phyloP scores from a whole-genome alignment of 2,888 invertebrate genomes.

The Drosophila koepferae region DNA sequence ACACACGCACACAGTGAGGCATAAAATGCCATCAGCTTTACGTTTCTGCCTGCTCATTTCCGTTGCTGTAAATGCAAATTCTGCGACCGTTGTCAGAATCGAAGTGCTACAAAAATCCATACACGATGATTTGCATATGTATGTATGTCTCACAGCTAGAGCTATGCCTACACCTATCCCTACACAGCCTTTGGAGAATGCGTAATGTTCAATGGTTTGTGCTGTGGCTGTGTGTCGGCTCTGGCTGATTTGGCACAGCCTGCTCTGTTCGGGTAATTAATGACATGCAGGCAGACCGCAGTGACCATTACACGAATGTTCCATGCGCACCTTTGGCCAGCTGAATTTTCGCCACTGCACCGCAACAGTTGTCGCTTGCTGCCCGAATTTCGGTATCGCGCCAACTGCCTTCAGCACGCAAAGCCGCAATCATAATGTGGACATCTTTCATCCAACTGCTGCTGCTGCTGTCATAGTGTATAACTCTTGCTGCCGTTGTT shows the following conservation, averaged over 20 bases:
- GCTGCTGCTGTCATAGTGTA: constrained; percentile 18
- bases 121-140: constrained; percentile 46
- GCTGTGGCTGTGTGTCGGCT: constrained; percentile 60
- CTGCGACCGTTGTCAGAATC: constrained; percentile 51
- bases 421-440: constrained; percentile 67
- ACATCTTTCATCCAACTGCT: constrained; percentile 35
- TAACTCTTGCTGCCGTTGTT: constrained; percentile 18
- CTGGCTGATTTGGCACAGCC: constrained; percentile 56
- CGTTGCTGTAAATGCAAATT: constrained; percentile 52
- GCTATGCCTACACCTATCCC: background rate
- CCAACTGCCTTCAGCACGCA: constrained; percentile 58
- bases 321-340: constrained; percentile 26
- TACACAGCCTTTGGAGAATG: constrained; percentile 23
- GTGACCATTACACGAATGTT: constrained; percentile 6
- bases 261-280: constrained; percentile 60
- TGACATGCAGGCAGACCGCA: constrained; percentile 54
- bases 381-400: constrained; percentile 50
- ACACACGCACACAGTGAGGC: constrained; percentile 33
- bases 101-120: constrained; percentile 54
- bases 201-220: constrained; percentile 40
- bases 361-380: constrained; percentile 61
- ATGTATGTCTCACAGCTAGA: background rate
- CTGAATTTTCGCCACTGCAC: constrained; percentile 6
- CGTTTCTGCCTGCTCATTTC: constrained; percentile 68
- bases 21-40: constrained; percentile 47